phyloP scores from a whole-genome alignment of 37 sponge, comb jelly and placozoan genomes.

The Halichondria panicea region DNA sequence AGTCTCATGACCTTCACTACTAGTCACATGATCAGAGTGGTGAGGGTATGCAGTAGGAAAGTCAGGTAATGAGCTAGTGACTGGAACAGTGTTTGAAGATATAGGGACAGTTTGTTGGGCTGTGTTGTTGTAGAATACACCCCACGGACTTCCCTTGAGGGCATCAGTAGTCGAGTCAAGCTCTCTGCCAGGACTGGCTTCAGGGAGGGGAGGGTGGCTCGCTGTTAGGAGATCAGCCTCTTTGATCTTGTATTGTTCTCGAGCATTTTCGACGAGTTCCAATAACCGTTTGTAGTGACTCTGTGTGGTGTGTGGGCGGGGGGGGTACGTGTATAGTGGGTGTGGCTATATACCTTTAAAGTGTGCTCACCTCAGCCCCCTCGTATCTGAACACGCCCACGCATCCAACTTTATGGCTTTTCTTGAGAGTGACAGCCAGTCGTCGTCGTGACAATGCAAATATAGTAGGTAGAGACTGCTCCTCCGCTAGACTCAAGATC shows the following conservation, averaged over 20 bases:
- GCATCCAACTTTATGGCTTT: slow-evolving; percentile 79
- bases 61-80: too few relatives aligned
- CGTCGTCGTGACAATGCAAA: slow-evolving; percentile 76
- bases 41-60: neutral
- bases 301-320: slow-evolving; percentile 8
- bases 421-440: slow-evolving; percentile 70
- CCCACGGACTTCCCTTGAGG: neutral
- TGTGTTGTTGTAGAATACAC: neutral
- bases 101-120: neutral
- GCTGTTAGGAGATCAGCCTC: neutral
- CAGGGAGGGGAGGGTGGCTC: neutral
- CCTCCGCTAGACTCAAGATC: slow-evolving; percentile 48
- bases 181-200: neutral
- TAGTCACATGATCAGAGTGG: neutral
- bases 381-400: slow-evolving; percentile 94
- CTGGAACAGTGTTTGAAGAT: neutral
- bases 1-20: neutral
- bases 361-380: slow-evolving; percentile 83
- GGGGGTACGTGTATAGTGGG: neutral
- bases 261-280: slow-evolving; percentile 42
- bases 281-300: slow-evolving; percentile 53
- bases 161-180: neutral
- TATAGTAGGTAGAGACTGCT: slow-evolving; percentile 74
- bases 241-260: slow-evolving; percentile 30
- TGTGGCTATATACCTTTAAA: neutral